Evolutionary conservation across 2,888 invertebrate species (phyloP), one percentile per base, ranked within the genome.

Genomic region (Altica lythri): DNA sequence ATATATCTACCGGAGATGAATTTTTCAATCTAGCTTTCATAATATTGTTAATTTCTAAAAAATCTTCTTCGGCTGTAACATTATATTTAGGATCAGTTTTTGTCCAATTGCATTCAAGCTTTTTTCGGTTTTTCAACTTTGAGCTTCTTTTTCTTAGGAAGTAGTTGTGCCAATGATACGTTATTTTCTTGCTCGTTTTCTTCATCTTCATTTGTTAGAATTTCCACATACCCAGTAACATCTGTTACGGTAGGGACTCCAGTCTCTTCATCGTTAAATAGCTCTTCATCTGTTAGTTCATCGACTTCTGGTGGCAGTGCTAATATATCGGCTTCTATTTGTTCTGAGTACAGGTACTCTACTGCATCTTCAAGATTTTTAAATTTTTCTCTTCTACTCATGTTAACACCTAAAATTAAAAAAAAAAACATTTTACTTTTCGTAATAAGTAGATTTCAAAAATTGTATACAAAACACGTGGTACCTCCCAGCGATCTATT

Each of bases 301-400:
- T 59, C 61, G 17, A 61, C 60, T 42, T 56, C 54, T 38, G 60
- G 62, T 22, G 62, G 62, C 29, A 62, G 35, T 35, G 62, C 59
- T 37, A 57, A 25, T 29, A 62, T 52, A 53, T 62, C 59, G n/a
- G 17, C 59, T 34, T 62, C 57, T 49, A 62, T 62, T 55, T 62
- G 47, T 47, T 59, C 59, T 17, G 54, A 56, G 47, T 53, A 57
- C 17, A 55, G 35, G 47, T 61, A 62, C 10, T 55, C 54, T 10
- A 46, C 32, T 19, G 60, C 60, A 43, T 60, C 38, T 35, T 56
- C 48, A 13, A 56, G 16, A 32, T 37, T 47, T 34, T 47, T 53
- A 27, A 53, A 53, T 12, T 22, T 25, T 5, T 22, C 22, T 25
- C 13, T 25, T 42, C 22, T 42, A 22, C 42, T 42, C 22, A 18